Conservation (phyloP, 2,797 vertebrate genomes). For the Odontamblyopus rebecca region DNA sequence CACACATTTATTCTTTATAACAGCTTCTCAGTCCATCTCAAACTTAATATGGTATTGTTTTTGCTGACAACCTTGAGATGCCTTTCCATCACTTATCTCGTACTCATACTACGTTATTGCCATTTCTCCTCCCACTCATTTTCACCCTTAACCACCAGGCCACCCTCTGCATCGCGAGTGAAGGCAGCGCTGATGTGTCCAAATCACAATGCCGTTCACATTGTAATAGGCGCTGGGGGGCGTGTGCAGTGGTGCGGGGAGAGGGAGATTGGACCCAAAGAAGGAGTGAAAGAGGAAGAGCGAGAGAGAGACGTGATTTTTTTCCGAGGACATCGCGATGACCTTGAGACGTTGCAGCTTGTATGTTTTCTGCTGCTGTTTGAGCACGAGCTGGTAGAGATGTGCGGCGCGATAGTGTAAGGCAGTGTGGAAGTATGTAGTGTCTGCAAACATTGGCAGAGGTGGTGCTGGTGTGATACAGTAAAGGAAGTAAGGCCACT, state of each 20-base stretch:
- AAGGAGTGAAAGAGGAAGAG: not conserved
- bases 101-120: constrained; percentile 22
- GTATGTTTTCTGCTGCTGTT: constrained; percentile 47
- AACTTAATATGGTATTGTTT: not conserved
- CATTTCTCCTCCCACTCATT: constrained; percentile 23
- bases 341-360: constrained; percentile 74
- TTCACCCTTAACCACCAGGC: constrained; percentile 22
- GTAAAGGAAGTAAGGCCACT: too few relatives aligned
- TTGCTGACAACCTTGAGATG: constrained; percentile 18
- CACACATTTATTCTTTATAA: not conserved
- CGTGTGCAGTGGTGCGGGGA: constrained; percentile 48
- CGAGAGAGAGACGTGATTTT: not conserved
- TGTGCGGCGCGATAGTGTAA: constrained; percentile 7
- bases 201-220: constrained; percentile 63
- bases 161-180: constrained; percentile 36
- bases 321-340: constrained; percentile 52
- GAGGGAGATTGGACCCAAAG: constrained; percentile 13
- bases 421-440: constrained; percentile 17
- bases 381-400: constrained; percentile 34
- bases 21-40: too few relatives aligned
- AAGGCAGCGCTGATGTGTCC: constrained; percentile 44
- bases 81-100: constrained; percentile 48
- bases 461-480: not conserved
- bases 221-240: constrained; percentile 72
- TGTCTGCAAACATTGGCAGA: constrained; percentile 21